These are phyloP conservation scores for Ptilodon capucinus DNA, from an alignment of 2,888 invertebrate genomes.

Conservation along the genomic window DNA sequence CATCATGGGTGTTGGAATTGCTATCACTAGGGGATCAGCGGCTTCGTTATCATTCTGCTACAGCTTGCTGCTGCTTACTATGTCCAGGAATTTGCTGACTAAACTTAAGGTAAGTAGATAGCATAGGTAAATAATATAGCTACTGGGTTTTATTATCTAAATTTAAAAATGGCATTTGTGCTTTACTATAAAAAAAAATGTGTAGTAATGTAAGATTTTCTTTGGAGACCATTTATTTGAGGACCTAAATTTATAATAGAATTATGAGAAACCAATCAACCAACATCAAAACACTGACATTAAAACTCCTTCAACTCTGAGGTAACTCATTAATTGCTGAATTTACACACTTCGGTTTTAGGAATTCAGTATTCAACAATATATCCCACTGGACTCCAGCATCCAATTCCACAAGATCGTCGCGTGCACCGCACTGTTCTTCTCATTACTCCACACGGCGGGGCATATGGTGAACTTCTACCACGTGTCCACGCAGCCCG, in stretches of 20 bases:
- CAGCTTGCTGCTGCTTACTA: conserved; percentile 93
- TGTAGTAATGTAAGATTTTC: too few species aligned
- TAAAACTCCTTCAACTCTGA: too few species aligned
- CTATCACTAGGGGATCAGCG: conserved; percentile 96
- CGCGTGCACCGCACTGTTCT: conserved; percentile 96
- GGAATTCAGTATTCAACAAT: conserved; percentile 96
- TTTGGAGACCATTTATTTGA: too few species aligned
- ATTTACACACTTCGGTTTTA: too few species aligned
- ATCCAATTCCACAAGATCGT: conserved; percentile 99
- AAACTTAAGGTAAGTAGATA: conserved; percentile 87
- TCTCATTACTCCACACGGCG: conserved; percentile 94
- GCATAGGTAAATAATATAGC: background rate
- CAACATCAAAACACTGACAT: too few species aligned
- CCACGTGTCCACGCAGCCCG: conserved; percentile 97
- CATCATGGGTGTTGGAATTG: conserved; percentile 98
- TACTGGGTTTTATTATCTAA: too few species aligned
- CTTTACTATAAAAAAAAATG: too few species aligned
- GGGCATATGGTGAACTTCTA: conserved; percentile 99
- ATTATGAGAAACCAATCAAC: too few species aligned
- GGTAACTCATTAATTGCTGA: too few species aligned
- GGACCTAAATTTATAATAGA: too few species aligned
- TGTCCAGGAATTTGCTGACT: conserved; percentile 95
- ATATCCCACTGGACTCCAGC: conserved; percentile 96
- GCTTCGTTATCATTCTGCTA: conserved; percentile 97
- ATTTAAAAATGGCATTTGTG: too few species aligned